Evolutionary conservation across 1,140 invertebrate species (phyloP).

Genomic region (Neodiprion fabricii): DNA sequence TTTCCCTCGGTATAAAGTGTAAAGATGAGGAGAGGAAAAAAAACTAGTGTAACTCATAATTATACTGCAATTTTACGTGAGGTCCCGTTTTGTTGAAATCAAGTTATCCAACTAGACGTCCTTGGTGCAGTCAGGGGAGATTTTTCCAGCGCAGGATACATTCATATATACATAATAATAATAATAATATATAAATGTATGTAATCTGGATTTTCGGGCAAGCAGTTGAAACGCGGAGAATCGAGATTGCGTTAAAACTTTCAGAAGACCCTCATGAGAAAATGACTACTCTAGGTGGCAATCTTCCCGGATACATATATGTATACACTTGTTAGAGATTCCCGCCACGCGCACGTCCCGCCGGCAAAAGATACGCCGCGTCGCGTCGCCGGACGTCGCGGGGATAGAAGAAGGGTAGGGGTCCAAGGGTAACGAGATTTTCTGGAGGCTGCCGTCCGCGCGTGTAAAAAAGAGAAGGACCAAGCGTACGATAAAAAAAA

Average conservation of each 20-base stretch:
- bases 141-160: too few species aligned
- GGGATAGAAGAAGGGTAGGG: not conserved
- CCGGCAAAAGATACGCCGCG: not conserved
- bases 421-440: not conserved
- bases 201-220: too few species aligned
- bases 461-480: not conserved
- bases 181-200: too few species aligned
- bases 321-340: not conserved
- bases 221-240: not conserved
- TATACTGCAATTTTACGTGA: too few species aligned
- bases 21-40: too few species aligned
- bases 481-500: too few species aligned
- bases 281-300: not conserved
- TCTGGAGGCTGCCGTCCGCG: not conserved
- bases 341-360: not conserved
- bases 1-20: too few species aligned
- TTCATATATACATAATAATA: too few species aligned
- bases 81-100: too few species aligned
- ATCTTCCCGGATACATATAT: not conserved
- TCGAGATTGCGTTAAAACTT: constrained; percentile 5
- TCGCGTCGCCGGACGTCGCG: not conserved
- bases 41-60: too few species aligned
- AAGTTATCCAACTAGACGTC: too few species aligned
- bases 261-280: not conserved
- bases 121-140: too few species aligned